Conservation (phyloP, 2,797 vertebrate species). For the Lindbergichthys nudifrons region DNA sequence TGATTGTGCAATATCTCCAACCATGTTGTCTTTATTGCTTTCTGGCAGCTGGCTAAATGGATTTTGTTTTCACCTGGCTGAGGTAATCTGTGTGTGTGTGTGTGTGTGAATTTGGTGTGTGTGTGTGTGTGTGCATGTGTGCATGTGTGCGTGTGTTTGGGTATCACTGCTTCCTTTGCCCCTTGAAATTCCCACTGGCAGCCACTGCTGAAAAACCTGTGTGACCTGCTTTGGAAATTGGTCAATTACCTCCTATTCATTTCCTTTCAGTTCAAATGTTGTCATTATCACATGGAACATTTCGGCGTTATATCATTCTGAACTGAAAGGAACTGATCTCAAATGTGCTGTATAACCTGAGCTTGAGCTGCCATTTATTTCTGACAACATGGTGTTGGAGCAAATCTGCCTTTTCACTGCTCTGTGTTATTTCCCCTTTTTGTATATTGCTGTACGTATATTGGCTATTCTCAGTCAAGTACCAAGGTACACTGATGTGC, state of each 20-base stretch:
- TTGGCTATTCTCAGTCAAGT: slow-evolving; percentile 18
- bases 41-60: slow-evolving; percentile 19
- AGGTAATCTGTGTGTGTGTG: background rate
- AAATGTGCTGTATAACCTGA: background rate
- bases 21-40: slow-evolving; percentile 52
- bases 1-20: slow-evolving; percentile 59
- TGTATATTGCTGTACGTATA: slow-evolving; percentile 14
- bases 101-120: background rate
- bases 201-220: background rate
- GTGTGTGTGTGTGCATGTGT: no score
- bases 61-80: background rate
- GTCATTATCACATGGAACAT: slow-evolving; percentile 26
- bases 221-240: background rate
- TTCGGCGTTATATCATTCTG: slow-evolving; percentile 7
- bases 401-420: slow-evolving; percentile 68
- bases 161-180: background rate
- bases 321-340: slow-evolving; percentile 39
- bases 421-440: slow-evolving; percentile 3
- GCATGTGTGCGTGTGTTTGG: background rate
- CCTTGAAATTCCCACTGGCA: background rate
- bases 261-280: slow-evolving; percentile 31
- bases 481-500: slow-evolving; percentile 32
- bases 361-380: slow-evolving; percentile 24
- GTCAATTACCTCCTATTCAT: slow-evolving; percentile 1
- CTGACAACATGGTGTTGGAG: slow-evolving; percentile 61